Evolutionary conservation across 1,140 invertebrate genomes (phyloP).

Genomic region (Drosophila mauritiana): DNA sequence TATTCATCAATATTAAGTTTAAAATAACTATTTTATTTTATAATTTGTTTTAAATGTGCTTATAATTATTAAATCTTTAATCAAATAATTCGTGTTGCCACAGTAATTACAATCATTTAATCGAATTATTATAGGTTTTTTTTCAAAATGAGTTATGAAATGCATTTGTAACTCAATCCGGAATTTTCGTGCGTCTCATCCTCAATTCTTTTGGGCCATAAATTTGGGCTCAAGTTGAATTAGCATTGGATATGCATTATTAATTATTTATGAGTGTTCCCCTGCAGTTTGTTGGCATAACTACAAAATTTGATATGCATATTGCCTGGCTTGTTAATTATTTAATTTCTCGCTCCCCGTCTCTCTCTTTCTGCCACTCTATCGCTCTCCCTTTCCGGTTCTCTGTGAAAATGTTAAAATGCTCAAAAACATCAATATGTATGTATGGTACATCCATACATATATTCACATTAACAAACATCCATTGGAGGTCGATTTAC

Average conservation of each 20-base stretch:
- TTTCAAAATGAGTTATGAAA: constrained; percentile 8
- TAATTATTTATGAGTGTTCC: constrained; percentile 45
- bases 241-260: constrained; percentile 32
- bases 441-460: background rate
- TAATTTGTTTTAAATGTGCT: no score
- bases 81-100: background rate
- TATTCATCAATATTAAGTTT: no score
- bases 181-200: constrained; percentile 16
- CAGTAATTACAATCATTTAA: background rate
- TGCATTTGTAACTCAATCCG: constrained; percentile 1
- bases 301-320: constrained; percentile 45
- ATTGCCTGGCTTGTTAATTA: constrained; percentile 47
- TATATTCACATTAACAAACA: constrained; percentile 54
- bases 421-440: background rate
- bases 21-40: no score
- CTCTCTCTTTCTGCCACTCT: background rate
- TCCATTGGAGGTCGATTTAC: constrained; percentile 40
- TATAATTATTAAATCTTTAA: background rate
- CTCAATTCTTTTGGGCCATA: constrained; percentile 34
- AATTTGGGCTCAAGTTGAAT: constrained; percentile 21
- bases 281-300: constrained; percentile 47
- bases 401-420: constrained; percentile 23
- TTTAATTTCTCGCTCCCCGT: constrained; percentile 41
- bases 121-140: background rate
- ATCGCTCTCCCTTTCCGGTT: background rate